Evolutionary conservation across 2,888 invertebrate species (phyloP).

Genomic region (Eulithis prunata): DNA sequence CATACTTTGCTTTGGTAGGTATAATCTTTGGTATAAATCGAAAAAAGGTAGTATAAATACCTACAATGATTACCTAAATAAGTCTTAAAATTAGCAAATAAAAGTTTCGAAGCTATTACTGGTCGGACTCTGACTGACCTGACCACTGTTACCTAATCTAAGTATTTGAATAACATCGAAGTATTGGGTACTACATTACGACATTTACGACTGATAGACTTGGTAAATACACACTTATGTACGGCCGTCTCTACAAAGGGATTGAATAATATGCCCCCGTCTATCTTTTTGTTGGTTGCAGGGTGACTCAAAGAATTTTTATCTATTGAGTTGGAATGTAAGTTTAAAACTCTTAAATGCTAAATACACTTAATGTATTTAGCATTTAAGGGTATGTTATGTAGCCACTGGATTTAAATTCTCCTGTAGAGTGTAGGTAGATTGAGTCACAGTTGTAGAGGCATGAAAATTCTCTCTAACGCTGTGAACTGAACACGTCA

Average conservation of each 20-base stretch:
- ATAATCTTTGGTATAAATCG: background rate
- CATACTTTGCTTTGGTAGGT: background rate
- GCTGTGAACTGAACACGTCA: too few relatives aligned
- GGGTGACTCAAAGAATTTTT: background rate
- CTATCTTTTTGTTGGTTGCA: background rate
- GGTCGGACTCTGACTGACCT: background rate
- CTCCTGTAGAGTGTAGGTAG: too few relatives aligned
- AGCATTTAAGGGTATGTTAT: too few relatives aligned
- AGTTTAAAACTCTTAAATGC: background rate
- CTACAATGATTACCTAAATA: background rate
- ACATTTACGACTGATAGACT: background rate
- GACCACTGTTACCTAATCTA: constrained; percentile 1
- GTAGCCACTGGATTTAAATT: background rate
- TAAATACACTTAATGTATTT: background rate
- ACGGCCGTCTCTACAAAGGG: background rate
- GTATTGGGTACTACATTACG: background rate
- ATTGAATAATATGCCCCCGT: background rate
- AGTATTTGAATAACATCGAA: constrained; percentile 2
- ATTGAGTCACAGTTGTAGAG: too few relatives aligned
- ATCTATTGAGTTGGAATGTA: background rate
- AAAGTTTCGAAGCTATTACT: background rate
- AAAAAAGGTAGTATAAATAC: background rate
- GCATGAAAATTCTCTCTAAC: too few relatives aligned
- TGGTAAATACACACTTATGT: constrained; percentile 1
- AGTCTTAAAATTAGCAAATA: background rate